Evolutionary conservation across 2,888 invertebrate species (phyloP), one percentile per base, ranked within the genome.

Genomic region (Ophonus ardosiacus): DNA sequence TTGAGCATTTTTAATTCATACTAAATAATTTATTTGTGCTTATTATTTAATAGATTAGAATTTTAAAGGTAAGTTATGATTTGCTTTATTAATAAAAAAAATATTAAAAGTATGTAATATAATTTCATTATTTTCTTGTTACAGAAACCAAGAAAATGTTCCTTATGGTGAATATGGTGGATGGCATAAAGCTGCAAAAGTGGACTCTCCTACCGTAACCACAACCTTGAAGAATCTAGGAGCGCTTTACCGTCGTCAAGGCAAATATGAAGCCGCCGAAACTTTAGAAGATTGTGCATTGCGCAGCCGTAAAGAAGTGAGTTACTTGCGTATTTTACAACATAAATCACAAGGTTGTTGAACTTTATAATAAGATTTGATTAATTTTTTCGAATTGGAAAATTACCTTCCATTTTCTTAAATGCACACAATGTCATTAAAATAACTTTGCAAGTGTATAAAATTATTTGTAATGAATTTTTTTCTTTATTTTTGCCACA

Each of bases 251-350:
- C 95, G 99, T 89, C 95, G 99, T 87, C 99, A 99, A 93, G 99
- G 99, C 88, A 99, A 99, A 93, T 99, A 98, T 92, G 99, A 99
- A 92, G 99, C 99, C 7, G 99, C 99, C 0, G 99, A 99, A 92
- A 99, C 98, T 0, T 93, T 99, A 38, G 99, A 99, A 91, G 99
- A 99, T 93, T 99, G 99, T 92, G 99, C 99, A 57, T 93, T 98
- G 88, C 94, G 99, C 90, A 98, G 98, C 91, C 94, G 98, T 92
- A 98, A 98, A 93, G 98, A 98, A 95, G 98, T 98, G 90, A 90
- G n/a, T 38, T 38, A 7, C 10, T 38, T n/a, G 38, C 13, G 24
- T 65, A 31, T 21, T 13, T 65, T 24, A 84, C 56, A 81, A 24
- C 31, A 31, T 4, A 63, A 63, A 24, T 63, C 63, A 63, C 21